phyloP scores from a whole-genome alignment of 2,113 vertebrate species.

The Athene cunicularia region DNA sequence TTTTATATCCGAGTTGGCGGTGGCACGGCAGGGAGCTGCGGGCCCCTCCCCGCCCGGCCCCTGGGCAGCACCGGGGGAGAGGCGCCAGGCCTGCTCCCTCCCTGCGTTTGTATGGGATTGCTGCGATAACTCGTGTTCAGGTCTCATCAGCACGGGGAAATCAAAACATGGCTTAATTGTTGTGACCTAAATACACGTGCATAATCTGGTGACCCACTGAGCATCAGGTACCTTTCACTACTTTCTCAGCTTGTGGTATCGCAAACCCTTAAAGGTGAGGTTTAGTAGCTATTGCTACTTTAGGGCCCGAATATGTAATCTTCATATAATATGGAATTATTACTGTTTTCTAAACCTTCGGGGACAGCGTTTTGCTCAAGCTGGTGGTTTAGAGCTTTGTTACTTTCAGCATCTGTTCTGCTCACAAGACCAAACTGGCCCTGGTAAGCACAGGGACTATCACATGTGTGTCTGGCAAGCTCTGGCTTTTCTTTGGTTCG shows the following conservation, averaged over 20 bases:
- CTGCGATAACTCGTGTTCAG: background rate
- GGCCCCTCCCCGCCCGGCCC: background rate
- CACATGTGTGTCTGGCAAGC: background rate
- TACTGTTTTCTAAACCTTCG: background rate
- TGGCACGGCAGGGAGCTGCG: background rate
- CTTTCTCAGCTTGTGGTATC: background rate
- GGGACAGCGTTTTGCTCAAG: background rate
- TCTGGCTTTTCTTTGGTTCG: background rate
- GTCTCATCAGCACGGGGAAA: background rate
- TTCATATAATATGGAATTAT: accelerated
- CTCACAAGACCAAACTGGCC: background rate
- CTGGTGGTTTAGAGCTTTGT: background rate
- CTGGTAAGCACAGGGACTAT: background rate
- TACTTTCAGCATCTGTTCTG: background rate
- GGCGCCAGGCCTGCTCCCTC: background rate
- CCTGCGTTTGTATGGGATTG: accelerated
- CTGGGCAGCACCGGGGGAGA: background rate
- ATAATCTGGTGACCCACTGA: background rate
- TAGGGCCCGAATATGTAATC: background rate
- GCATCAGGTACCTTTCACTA: background rate
- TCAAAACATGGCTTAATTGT: background rate
- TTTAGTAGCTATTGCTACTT: background rate
- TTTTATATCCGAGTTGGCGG: background rate
- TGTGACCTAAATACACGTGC: background rate
- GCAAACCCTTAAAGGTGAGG: background rate